A percentile compares a stretch with the other conserved stretches of the same genome.
Conservation (phyloP, 2,797 vertebrate species). For the Pangasius mekongensis region DNA sequence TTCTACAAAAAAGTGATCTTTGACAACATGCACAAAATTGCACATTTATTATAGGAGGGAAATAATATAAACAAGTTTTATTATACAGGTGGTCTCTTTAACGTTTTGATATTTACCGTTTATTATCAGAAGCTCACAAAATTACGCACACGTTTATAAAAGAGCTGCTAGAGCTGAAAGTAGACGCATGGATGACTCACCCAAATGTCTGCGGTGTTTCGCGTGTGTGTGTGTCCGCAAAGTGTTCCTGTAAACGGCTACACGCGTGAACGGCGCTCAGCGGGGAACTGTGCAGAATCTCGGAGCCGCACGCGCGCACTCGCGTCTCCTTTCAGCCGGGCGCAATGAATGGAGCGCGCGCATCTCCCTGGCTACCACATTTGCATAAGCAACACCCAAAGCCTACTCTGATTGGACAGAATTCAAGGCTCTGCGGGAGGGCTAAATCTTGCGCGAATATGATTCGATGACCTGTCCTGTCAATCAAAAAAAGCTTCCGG, state of each 20-base stretch:
- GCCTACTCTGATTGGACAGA: slow-evolving; percentile 57
- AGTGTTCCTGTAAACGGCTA: slow-evolving; percentile 10
- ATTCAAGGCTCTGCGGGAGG: slow-evolving; percentile 9
- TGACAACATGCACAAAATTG: background rate
- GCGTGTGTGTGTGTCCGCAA: slow-evolving; percentile 21
- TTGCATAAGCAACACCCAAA: slow-evolving; percentile 68
- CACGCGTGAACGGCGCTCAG: slow-evolving; percentile 48
- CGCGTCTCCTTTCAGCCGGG: slow-evolving; percentile 30
- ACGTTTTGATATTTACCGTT: background rate
- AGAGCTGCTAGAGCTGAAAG: background rate
- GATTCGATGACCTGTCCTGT: slow-evolving; percentile 63
- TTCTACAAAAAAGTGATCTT: background rate
- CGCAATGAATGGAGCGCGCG: slow-evolving; percentile 78
- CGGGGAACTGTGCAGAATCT: slow-evolving; percentile 20
- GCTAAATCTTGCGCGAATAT: background rate
- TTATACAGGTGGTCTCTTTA: background rate
- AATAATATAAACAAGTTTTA: slow-evolving; percentile 11
- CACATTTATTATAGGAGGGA: background rate
- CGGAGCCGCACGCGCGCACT: slow-evolving; percentile 16
- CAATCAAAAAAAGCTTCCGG: slow-evolving; percentile 56
- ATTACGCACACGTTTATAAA: background rate
- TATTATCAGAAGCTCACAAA: background rate
- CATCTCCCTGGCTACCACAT: slow-evolving; percentile 76
- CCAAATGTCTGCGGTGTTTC: slow-evolving; percentile 41
- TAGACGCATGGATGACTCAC: slow-evolving; percentile 51